Percentiles rank a stretch among this genome's conserved stretches.
These are phyloP conservation scores for Meleagris gallopavo DNA, from an alignment of 2,113 vertebrate species.

Conservation along the genomic window DNA sequence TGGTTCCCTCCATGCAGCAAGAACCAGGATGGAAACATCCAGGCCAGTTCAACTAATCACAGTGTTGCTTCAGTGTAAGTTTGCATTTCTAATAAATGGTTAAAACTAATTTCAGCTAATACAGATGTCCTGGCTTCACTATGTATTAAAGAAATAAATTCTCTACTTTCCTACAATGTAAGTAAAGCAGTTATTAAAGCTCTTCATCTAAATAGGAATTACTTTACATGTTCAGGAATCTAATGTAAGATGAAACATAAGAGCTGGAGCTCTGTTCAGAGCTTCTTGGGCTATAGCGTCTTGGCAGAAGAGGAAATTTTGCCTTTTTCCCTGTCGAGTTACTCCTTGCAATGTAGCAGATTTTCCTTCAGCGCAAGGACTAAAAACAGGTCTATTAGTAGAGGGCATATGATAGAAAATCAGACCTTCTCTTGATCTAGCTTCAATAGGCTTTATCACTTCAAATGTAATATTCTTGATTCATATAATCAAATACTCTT, in stretches of 20 bases:
- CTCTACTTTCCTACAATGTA: rapidly evolving
- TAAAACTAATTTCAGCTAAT: not conserved
- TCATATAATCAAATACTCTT: not conserved
- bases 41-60: not conserved
- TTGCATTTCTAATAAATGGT: not conserved
- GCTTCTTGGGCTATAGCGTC: not conserved
- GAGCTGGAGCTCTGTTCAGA: not conserved
- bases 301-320: not conserved
- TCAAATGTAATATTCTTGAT: not conserved
- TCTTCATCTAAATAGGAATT: not conserved
- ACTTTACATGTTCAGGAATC: not conserved
- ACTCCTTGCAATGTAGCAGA: not conserved
- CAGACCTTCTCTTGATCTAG: not conserved
- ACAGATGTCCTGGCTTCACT: not conserved
- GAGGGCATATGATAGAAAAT: not conserved
- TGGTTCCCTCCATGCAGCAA: not conserved
- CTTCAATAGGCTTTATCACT: not conserved
- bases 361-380: not conserved
- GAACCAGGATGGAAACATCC: not conserved
- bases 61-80: rapidly evolving
- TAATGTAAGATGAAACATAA: not conserved
- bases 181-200: not conserved
- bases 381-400: not conserved
- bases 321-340: not conserved
- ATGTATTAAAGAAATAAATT: not conserved